Evolutionary conservation across 2,113 vertebrate species (phyloP).

Genomic region (Bathybates hornii): DNA sequence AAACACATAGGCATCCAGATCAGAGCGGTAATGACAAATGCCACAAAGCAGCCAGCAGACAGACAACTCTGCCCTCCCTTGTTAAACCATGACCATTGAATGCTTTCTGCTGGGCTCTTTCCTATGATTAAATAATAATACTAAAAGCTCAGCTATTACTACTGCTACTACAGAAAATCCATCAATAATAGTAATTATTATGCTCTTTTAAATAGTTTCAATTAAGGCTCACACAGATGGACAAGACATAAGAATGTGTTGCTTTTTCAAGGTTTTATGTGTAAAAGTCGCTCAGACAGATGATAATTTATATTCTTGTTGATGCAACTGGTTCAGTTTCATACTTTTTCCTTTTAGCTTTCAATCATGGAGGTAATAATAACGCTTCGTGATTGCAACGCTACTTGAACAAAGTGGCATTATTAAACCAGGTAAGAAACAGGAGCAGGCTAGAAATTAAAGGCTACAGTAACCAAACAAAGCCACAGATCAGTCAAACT

Average conservation of each 20-base stretch:
- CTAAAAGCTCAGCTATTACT: not conserved
- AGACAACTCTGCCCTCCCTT: not conserved
- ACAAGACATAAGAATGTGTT: not conserved
- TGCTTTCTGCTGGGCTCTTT: not conserved
- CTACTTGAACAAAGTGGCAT: not conserved
- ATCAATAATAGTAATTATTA: not conserved
- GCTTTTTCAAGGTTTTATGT: not conserved
- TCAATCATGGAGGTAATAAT: not conserved
- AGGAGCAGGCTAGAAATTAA: not conserved
- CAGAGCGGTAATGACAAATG: conserved; percentile 6
- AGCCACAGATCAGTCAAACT: not conserved
- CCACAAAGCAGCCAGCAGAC: not conserved
- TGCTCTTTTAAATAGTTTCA: not conserved
- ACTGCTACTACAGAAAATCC: not conserved
- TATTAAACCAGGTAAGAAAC: not conserved
- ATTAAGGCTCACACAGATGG: not conserved
- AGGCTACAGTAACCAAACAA: not conserved
- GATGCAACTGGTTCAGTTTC: not conserved
- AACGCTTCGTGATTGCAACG: not conserved
- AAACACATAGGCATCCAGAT: not conserved
- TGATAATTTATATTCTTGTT: not conserved
- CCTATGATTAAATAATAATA: not conserved
- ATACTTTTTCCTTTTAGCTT: not conserved
- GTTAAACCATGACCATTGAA: not conserved
- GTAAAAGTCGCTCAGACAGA: not conserved